A percentile compares a stretch with the other conserved stretches of the same genome.
Conservation (phyloP, 2,888 invertebrate genomes). For the Dasypogon diadema region DNA sequence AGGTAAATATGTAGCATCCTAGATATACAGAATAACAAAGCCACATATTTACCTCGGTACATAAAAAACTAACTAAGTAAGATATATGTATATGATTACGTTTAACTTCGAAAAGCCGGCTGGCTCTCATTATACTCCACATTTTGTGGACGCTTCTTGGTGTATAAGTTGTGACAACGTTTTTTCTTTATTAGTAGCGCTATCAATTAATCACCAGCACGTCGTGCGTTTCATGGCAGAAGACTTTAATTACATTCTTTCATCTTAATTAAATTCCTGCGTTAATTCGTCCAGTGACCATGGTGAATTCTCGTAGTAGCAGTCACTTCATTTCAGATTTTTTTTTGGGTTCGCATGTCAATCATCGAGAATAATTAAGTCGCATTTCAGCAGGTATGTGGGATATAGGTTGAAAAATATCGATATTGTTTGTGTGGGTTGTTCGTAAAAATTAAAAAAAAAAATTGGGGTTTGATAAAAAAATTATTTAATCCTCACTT, state of each 20-base stretch:
- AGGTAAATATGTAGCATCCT: too few relatives aligned
- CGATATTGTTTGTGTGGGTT: too few relatives aligned
- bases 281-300: conserved; percentile 23
- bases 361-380: conserved; percentile 31
- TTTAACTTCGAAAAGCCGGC: too few relatives aligned
- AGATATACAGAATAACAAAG: too few relatives aligned
- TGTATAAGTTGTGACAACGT: neutral
- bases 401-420: too few relatives aligned
- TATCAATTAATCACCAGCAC: conserved; percentile 37
- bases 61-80: too few relatives aligned
- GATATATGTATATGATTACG: too few relatives aligned
- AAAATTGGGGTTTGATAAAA: neutral
- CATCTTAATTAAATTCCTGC: conserved; percentile 39
- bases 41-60: too few relatives aligned
- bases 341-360: conserved; percentile 24
- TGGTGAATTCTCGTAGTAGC: conserved; percentile 11
- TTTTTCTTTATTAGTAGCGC: conserved; percentile 27
- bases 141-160: too few relatives aligned
- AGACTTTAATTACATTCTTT: conserved; percentile 44
- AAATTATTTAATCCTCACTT: conserved; percentile 11
- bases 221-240: neutral
- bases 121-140: too few relatives aligned
- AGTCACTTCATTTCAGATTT: conserved; percentile 6
- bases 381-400: neutral
- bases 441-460: too few relatives aligned